phyloP scores from a whole-genome alignment of 2,797 vertebrate genomes.

The Mastacembelus armatus region DNA sequence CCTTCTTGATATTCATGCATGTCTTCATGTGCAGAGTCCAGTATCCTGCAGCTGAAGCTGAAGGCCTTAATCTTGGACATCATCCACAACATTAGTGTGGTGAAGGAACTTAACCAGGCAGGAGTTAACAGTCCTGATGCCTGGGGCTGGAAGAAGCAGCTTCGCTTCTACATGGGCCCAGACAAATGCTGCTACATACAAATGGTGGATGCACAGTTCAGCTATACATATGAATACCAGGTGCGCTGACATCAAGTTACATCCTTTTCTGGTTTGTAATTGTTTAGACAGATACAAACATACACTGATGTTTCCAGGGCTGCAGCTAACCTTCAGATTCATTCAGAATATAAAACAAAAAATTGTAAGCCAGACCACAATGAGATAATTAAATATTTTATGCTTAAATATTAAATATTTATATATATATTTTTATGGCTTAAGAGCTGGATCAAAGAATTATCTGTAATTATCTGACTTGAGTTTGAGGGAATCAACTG shows the following conservation, averaged over 20 bases:
- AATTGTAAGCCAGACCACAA: background rate
- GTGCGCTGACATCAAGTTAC: slow-evolving; percentile 65
- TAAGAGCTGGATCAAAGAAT: background rate
- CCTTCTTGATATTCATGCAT: background rate
- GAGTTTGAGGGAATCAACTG: background rate
- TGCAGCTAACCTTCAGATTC: background rate
- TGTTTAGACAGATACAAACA: background rate
- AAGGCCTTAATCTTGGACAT: slow-evolving; percentile 96
- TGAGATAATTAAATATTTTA: background rate
- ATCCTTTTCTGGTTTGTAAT: background rate
- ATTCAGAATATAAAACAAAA: background rate
- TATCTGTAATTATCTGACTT: background rate
- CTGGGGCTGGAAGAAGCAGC: slow-evolving; percentile 96
- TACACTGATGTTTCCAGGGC: background rate
- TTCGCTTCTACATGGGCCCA: slow-evolving; percentile 91
- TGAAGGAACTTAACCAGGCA: slow-evolving; percentile 89
- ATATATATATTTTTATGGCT: background rate
- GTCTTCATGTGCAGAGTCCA: slow-evolving; percentile 83
- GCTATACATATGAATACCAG: slow-evolving; percentile 98
- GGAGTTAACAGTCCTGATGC: slow-evolving; percentile 84
- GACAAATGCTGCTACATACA: slow-evolving; percentile 88
- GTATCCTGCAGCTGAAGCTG: slow-evolving; percentile 91
- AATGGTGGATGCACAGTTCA: slow-evolving; percentile 96
- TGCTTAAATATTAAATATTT: background rate
- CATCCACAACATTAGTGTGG: slow-evolving; percentile 95